A percentile compares a stretch with the other conserved stretches of the same genome.
phyloP scores from a whole-genome alignment of 2,797 vertebrate species.

The Decapterus maruadsi region DNA sequence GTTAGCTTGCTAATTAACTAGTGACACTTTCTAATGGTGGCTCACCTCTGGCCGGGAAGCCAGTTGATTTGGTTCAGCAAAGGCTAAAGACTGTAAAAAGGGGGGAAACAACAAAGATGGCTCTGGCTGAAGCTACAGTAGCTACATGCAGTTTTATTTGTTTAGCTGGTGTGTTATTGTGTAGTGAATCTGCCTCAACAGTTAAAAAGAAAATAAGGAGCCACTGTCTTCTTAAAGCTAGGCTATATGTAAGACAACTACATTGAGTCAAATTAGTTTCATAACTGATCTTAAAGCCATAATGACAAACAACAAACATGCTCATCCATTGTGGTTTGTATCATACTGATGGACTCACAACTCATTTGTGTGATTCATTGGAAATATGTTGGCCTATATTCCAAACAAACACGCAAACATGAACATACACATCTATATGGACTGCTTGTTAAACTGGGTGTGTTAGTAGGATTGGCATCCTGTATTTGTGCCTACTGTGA shows the following conservation, averaged over 20 bases:
- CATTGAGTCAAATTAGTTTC: conserved; percentile 5
- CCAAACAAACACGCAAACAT: conserved; percentile 64
- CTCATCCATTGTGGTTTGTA: conserved; percentile 1
- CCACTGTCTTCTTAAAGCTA: background rate
- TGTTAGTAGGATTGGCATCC: conserved; percentile 37
- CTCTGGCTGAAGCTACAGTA: background rate
- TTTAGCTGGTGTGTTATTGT: background rate
- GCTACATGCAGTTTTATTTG: background rate
- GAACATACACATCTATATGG: conserved; percentile 42
- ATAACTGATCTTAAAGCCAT: background rate
- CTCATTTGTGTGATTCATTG: conserved; percentile 59
- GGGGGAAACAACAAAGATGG: background rate
- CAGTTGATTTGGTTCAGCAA: background rate
- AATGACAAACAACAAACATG: conserved; percentile 31
- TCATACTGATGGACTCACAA: conserved; percentile 50
- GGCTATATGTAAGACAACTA: background rate
- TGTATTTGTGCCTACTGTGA: conserved; percentile 26
- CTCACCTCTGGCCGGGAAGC: too few species aligned
- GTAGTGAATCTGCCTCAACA: background rate
- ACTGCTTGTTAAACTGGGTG: conserved; percentile 51
- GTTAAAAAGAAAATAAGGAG: background rate
- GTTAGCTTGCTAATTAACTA: too few species aligned
- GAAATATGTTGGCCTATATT: conserved; percentile 50
- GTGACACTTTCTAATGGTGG: too few species aligned
- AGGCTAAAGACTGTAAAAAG: background rate